Evolutionary conservation across 2,888 invertebrate genomes (phyloP).

Genomic region (Aricia artaxerxes): DNA sequence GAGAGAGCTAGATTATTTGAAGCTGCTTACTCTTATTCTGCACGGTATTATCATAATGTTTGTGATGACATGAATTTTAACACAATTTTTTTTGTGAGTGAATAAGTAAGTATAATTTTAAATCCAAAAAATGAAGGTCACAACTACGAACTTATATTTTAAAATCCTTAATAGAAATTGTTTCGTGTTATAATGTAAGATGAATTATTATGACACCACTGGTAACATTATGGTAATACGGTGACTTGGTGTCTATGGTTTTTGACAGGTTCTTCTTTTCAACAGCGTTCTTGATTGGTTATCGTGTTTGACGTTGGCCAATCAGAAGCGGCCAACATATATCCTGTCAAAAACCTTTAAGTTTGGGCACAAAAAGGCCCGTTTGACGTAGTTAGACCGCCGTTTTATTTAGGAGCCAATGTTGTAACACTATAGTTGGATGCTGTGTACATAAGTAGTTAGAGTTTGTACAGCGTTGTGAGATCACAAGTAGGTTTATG

Average conservation of each 20-base stretch:
- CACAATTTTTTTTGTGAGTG: not conserved
- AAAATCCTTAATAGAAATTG: no score
- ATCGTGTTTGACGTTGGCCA: not conserved
- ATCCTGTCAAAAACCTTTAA: not conserved
- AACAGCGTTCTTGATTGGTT: not conserved
- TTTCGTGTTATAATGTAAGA: no score
- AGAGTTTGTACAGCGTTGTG: slow-evolving; percentile 40
- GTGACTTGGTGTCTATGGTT: not conserved
- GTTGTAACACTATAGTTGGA: not conserved
- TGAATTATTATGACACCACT: no score
- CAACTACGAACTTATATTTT: not conserved
- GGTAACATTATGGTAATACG: not conserved
- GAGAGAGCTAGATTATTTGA: slow-evolving; percentile 22
- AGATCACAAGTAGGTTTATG: slow-evolving; percentile 34
- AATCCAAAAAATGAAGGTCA: not conserved
- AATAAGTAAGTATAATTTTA: not conserved
- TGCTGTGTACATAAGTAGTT: slow-evolving; percentile 38
- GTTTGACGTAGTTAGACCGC: slow-evolving; percentile 9
- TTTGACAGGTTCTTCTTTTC: not conserved
- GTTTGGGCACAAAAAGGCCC: not conserved
- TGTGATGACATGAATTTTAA: no score
- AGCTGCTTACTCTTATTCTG: not conserved
- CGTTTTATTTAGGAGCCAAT: not conserved
- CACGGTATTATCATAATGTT: not conserved
- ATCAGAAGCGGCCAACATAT: not conserved